Conservation (phyloP, 2,888 invertebrate species). For the Mesoligia furuncula region DNA sequence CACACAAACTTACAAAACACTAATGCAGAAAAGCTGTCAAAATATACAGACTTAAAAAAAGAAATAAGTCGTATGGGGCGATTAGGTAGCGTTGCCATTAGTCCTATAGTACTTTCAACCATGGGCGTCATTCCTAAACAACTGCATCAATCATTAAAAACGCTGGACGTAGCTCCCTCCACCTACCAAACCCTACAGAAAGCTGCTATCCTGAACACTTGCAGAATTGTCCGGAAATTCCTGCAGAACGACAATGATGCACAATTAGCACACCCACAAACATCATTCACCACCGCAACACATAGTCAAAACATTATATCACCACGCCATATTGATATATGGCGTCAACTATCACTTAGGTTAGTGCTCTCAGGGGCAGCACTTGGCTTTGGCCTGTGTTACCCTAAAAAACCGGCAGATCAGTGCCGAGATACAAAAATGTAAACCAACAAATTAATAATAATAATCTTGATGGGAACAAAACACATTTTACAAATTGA, state of each 20-base stretch:
- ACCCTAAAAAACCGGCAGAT: no score
- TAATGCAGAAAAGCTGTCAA: background rate
- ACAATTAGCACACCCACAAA: no score
- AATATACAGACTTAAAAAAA: background rate
- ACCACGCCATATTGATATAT: no score
- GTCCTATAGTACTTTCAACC: background rate
- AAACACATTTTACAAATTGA: background rate
- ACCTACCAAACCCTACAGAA: background rate
- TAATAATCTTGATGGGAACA: background rate
- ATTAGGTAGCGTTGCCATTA: background rate
- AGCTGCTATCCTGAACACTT: background rate
- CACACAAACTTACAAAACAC: background rate
- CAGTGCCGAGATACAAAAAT: no score
- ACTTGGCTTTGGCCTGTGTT: no score
- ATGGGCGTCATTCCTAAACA: background rate
- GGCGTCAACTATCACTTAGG: no score
- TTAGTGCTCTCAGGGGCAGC: no score
- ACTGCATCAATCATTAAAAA: background rate
- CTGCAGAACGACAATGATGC: no score
- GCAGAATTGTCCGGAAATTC: background rate
- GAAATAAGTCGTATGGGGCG: background rate
- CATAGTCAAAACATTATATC: no score
- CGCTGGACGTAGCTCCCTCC: background rate
- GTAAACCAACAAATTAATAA: no score
- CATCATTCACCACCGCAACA: no score